Percentiles rank a stretch among this genome's conserved stretches.
These are phyloP conservation scores for Porites australiensis DNA, from an alignment of 64 coral and sea anemone genomes.

Conservation along the genomic window DNA sequence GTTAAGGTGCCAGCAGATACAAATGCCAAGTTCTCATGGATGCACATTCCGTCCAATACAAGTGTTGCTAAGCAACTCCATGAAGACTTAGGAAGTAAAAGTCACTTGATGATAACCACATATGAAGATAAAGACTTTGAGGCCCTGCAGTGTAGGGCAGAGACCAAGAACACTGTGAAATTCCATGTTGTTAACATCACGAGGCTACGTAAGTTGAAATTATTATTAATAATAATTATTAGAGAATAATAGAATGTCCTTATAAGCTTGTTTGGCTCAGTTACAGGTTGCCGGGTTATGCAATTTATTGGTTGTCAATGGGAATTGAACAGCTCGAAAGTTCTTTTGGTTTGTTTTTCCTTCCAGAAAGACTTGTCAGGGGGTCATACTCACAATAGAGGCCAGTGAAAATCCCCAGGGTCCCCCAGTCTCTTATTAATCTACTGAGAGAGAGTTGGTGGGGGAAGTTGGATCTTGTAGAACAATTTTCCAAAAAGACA, in stretches of 20 bases:
- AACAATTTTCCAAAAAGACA: no score
- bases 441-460: no score
- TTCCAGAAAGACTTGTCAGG: no score
- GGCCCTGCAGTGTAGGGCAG: constrained; percentile 17
- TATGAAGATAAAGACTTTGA: constrained; percentile 40
- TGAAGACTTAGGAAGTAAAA: constrained; percentile 35
- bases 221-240: not conserved
- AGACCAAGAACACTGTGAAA: not conserved
- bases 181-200: constrained; percentile 25
- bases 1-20: not conserved
- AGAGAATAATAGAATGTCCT: not conserved
- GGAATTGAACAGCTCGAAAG: no score
- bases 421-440: no score
- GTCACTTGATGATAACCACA: not conserved
- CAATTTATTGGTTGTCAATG: no score
- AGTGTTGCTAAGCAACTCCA: not conserved
- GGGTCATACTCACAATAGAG: no score
- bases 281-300: not conserved
- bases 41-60: constrained; percentile 28
- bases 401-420: no score
- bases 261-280: no score
- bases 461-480: no score
- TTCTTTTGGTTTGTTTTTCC: no score
- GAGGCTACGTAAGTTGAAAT: constrained; percentile 7
- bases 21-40: constrained; percentile 27